Evolutionary conservation across 2,888 invertebrate species (phyloP).

Genomic region (Amphimallon solstitiale): DNA sequence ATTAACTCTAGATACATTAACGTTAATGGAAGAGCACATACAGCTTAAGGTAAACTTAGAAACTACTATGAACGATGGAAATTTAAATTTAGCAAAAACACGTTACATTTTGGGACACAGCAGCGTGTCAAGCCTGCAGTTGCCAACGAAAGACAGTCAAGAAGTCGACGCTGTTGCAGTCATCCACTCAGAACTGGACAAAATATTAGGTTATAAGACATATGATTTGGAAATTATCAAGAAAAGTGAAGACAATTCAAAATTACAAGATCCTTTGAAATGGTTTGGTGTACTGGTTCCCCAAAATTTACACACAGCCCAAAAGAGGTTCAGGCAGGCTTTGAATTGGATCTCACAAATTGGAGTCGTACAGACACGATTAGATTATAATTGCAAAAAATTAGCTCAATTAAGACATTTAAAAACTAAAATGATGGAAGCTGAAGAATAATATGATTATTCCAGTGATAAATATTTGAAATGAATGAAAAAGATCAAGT

Average conservation of each 20-base stretch:
- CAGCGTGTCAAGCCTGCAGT: slow-evolving; percentile 74
- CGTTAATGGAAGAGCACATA: slow-evolving; percentile 80
- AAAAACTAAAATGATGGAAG: slow-evolving; percentile 49
- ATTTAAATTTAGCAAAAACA: slow-evolving; percentile 79
- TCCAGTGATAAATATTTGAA: background rate
- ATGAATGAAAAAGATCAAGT: slow-evolving; percentile 11
- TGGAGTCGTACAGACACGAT: slow-evolving; percentile 74
- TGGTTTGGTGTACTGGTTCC: slow-evolving; percentile 92
- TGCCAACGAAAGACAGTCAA: slow-evolving; percentile 73
- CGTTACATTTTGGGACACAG: slow-evolving; percentile 83
- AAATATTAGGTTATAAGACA: slow-evolving; percentile 53
- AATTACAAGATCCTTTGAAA: slow-evolving; percentile 73
- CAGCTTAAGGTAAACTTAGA: slow-evolving; percentile 75
- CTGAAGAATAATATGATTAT: slow-evolving; percentile 30
- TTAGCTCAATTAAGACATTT: slow-evolving; percentile 53
- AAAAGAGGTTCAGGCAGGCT: slow-evolving; percentile 76
- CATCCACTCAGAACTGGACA: slow-evolving; percentile 58
- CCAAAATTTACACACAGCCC: slow-evolving; percentile 79
- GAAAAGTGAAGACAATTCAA: slow-evolving; percentile 58
- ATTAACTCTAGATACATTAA: slow-evolving; percentile 74
- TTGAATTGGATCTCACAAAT: slow-evolving; percentile 74
- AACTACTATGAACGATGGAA: slow-evolving; percentile 74
- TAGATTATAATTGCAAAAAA: slow-evolving; percentile 61
- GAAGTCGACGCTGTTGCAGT: slow-evolving; percentile 64
- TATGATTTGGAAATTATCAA: slow-evolving; percentile 57